These are phyloP conservation scores for Panopea generosa DNA, from an alignment of 2,888 invertebrate genomes.

Conservation along the genomic window DNA sequence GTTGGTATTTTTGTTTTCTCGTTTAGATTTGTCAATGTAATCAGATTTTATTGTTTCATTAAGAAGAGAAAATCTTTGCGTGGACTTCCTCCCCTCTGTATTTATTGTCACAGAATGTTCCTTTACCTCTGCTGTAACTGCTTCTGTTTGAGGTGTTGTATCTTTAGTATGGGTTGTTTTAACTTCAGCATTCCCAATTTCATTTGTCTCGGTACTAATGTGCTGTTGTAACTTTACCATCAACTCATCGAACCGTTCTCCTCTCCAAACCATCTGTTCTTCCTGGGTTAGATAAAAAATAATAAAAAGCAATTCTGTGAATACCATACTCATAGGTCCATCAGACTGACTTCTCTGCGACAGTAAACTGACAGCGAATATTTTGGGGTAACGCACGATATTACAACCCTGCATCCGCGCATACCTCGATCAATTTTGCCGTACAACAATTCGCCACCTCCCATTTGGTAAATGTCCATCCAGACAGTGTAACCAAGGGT, in stretches of 20 bases:
- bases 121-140: too few relatives aligned
- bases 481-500: slow-evolving; percentile 80
- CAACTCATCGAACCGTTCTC: slow-evolving; percentile 72
- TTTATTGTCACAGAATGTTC: too few relatives aligned
- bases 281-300: slow-evolving; percentile 70
- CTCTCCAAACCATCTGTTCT: slow-evolving; percentile 71
- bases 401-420: slow-evolving; percentile 76
- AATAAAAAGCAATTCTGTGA: slow-evolving; percentile 80
- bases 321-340: slow-evolving; percentile 83
- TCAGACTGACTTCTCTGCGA: slow-evolving; percentile 79
- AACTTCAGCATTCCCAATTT: too few relatives aligned
- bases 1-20: too few relatives aligned
- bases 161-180: too few relatives aligned
- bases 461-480: slow-evolving; percentile 84
- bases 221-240: slow-evolving; percentile 59
- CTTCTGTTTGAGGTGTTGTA: too few relatives aligned
- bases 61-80: too few relatives aligned
- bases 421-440: slow-evolving; percentile 84
- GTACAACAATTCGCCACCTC: slow-evolving; percentile 83
- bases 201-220: too few relatives aligned
- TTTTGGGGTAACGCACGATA: slow-evolving; percentile 82
- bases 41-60: too few relatives aligned
- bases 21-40: too few relatives aligned
- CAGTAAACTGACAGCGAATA: slow-evolving; percentile 83
- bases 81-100: too few relatives aligned